phyloP scores from a whole-genome alignment of 2,797 vertebrate species.

The Rhinoraja longicauda region DNA sequence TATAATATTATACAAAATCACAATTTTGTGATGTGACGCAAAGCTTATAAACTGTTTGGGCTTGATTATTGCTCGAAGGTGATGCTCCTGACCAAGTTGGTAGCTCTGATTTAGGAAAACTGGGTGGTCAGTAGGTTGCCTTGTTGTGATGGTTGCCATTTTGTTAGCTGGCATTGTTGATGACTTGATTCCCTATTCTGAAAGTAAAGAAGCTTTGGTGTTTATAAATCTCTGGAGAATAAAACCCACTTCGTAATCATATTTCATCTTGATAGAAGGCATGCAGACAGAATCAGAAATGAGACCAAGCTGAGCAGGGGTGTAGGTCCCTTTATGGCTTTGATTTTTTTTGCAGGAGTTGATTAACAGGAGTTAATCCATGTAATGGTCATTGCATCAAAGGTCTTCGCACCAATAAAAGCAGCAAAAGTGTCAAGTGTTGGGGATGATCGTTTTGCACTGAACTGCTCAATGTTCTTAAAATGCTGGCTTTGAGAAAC shows the following conservation, averaged over 20 bases:
- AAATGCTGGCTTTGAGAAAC: not conserved
- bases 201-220: not conserved
- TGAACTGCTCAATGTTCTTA: not conserved
- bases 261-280: not conserved
- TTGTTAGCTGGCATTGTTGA: not conserved
- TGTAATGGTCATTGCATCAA: too few species aligned
- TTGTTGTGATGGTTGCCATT: not conserved
- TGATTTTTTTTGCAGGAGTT: not conserved
- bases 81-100: not conserved
- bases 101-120: not conserved
- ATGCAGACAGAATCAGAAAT: slow-evolving; percentile 20
- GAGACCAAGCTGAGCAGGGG: not conserved
- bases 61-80: not conserved
- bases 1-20: not conserved
- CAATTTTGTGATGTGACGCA: not conserved
- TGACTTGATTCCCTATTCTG: not conserved
- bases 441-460: not conserved
- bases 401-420: not conserved
- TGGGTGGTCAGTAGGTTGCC: not conserved
- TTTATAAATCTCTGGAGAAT: not conserved
- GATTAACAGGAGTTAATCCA: not conserved
- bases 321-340: not conserved
- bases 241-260: not conserved
- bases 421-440: not conserved
- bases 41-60: not conserved